Conservation (phyloP, 2,113 vertebrate genomes). For the Psophia crepitans region DNA sequence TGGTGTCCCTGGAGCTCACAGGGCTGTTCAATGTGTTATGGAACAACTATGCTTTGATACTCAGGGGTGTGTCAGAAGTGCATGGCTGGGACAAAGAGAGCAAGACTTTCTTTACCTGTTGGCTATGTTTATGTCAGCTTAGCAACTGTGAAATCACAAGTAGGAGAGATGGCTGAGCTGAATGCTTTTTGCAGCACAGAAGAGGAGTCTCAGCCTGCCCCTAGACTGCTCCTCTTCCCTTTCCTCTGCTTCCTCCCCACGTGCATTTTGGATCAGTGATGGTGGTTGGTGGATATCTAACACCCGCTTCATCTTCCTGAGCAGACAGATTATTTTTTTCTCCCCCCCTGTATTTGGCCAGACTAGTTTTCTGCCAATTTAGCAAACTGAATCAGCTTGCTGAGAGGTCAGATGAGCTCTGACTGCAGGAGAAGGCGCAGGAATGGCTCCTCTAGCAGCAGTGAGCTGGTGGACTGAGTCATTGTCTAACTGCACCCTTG, state of each 20-base stretch:
- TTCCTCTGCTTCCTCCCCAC: neutral
- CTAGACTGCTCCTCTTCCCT: neutral
- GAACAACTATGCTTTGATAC: neutral
- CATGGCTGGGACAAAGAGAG: neutral
- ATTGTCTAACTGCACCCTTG: neutral
- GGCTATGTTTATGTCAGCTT: neutral
- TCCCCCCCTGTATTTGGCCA: neutral
- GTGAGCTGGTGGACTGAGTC: neutral
- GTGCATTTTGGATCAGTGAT: neutral
- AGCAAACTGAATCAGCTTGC: neutral
- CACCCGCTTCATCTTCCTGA: neutral
- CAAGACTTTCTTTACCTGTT: neutral
- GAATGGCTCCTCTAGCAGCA: neutral
- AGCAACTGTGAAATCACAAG: neutral
- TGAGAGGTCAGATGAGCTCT: neutral
- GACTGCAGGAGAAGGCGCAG: neutral
- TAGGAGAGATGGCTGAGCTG: neutral
- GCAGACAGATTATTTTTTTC: no score
- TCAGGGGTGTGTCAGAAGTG: neutral
- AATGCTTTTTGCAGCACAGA: neutral
- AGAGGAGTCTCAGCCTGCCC: neutral
- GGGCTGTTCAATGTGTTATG: neutral
- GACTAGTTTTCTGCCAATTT: neutral
- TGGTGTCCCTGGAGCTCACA: neutral
- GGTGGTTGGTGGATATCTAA: rapidly evolving